Percentiles rank a stretch among this genome's conserved stretches.
phyloP scores from a whole-genome alignment of 2,888 invertebrate genomes.

The Maniola hyperantus region DNA sequence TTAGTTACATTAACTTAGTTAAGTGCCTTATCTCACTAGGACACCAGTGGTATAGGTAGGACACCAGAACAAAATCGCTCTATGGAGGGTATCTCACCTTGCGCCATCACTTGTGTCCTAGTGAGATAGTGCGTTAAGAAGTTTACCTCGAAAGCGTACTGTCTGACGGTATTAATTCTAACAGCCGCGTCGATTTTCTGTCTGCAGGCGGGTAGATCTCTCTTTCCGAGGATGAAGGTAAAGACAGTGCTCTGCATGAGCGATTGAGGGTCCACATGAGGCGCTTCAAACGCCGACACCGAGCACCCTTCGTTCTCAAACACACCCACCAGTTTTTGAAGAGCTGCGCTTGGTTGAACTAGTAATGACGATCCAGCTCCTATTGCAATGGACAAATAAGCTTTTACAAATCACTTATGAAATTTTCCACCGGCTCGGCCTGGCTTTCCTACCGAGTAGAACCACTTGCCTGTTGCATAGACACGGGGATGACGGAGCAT shows the following conservation, averaged over 20 bases:
- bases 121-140: too few relatives aligned
- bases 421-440: too few relatives aligned
- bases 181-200: conserved; percentile 95
- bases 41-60: too few relatives aligned
- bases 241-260: conserved; percentile 92
- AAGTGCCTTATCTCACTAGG: too few relatives aligned
- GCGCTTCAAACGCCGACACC: conserved; percentile 68
- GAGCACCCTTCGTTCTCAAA: conserved; percentile 49
- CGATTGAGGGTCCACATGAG: conserved; percentile 75
- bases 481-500: too few relatives aligned
- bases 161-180: conserved; percentile 89
- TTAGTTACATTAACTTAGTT: too few relatives aligned
- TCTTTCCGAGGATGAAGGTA: conserved; percentile 92
- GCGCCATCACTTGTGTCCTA: too few relatives aligned
- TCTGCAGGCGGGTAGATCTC: conserved; percentile 92
- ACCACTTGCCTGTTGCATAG: too few relatives aligned
- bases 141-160: conserved; percentile 92
- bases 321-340: conserved; percentile 88
- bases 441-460: too few relatives aligned
- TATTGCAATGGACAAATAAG: conserved; percentile 8
- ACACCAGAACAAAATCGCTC: too few relatives aligned
- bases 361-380: conserved; percentile 91
- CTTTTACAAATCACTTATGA: background rate
- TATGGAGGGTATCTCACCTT: too few relatives aligned
- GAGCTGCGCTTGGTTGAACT: conserved; percentile 94